Base-by-base conservation (phyloP, 2,888 invertebrate species). In the Brachypterus glaber region DNA sequence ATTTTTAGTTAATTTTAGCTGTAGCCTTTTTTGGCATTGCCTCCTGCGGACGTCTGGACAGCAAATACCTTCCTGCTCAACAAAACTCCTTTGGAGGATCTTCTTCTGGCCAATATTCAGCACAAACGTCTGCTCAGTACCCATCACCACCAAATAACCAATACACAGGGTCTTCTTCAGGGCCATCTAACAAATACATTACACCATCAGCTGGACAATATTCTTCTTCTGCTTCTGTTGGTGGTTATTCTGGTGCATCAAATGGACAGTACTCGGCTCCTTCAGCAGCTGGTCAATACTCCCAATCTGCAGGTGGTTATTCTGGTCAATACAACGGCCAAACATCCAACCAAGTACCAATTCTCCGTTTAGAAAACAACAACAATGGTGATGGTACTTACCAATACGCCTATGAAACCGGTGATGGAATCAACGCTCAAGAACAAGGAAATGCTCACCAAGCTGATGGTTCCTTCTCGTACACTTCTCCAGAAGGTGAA, bases 321-420 rank as follows among this genome's bases (percentile, higher is more conserved):
- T 21, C 43, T 29, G 39, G 42, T 17, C 9, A 26, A 30, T 37
- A 33, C 15, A 37, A 44, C 17, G 17, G 44, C 32, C 24, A 33
- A 33, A 16, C 40, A 37, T 21, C 45, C 21, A 43, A 50, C 12
- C 40, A 40, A 7, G 45, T 54, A 8, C 58, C 57, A 2, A 60
- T 60, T 26, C 44, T 59, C 9, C 52, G 52, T 31, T 43, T 53
- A 15, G 55, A 59, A 40, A 59, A 58, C 45, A 50, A 56, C 39
- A 51, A 53, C 35, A 58, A 61, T 43, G 54, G 57, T 16, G 59
- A 58, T 32, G 55, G 54, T 11, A 52, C 47, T 33, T 59, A 57
- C 46, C 52, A 52, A 40, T 58, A 39, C 46, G 64, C 63, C 33
- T 74, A 73, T 41, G 74, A 74, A 58, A 73, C 74, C n/a, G 73